These are phyloP conservation scores for Leptothorax acervorum DNA, from an alignment of 2,888 invertebrate genomes.

Conservation along the genomic window DNA sequence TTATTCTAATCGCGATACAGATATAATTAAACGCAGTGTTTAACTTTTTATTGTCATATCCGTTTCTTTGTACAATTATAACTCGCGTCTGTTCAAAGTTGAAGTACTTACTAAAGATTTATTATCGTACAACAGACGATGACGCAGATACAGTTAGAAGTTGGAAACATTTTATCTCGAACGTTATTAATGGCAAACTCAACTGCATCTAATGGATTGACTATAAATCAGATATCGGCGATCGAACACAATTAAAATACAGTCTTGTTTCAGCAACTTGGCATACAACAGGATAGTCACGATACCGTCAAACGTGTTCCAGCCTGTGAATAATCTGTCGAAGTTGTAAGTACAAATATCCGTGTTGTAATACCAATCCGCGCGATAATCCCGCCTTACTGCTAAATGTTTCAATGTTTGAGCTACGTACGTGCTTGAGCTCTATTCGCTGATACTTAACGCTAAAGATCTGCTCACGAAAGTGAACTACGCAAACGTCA, in stretches of 20 bases:
- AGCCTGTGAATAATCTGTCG: conserved; percentile 84
- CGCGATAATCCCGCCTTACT: conserved; percentile 56
- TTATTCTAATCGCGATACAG: background rate
- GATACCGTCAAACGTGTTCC: conserved; percentile 85
- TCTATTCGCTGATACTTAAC: conserved; percentile 68
- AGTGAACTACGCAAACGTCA: conserved; percentile 68
- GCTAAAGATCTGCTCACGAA: conserved; percentile 59
- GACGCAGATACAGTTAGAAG: conserved; percentile 12
- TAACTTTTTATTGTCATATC: background rate
- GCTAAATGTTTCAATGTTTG: conserved; percentile 62
- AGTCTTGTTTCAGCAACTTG: conserved; percentile 85
- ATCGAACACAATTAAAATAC: conserved; percentile 14
- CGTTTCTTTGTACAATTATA: background rate
- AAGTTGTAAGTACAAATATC: conserved; percentile 86
- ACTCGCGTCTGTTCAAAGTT: background rate
- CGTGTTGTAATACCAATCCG: conserved; percentile 10
- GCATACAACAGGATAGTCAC: conserved; percentile 85
- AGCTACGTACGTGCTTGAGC: conserved; percentile 73
- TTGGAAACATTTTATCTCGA: conserved; percentile 15
- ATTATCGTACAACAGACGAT: background rate
- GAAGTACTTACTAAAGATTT: conserved; percentile 4
- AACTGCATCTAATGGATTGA: conserved; percentile 4
- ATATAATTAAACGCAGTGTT: background rate
- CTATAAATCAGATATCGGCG: background rate
- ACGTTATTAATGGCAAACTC: conserved; percentile 34